phyloP scores from a whole-genome alignment of 2,113 vertebrate genomes.

The Phyllopteryx taeniolatus region DNA sequence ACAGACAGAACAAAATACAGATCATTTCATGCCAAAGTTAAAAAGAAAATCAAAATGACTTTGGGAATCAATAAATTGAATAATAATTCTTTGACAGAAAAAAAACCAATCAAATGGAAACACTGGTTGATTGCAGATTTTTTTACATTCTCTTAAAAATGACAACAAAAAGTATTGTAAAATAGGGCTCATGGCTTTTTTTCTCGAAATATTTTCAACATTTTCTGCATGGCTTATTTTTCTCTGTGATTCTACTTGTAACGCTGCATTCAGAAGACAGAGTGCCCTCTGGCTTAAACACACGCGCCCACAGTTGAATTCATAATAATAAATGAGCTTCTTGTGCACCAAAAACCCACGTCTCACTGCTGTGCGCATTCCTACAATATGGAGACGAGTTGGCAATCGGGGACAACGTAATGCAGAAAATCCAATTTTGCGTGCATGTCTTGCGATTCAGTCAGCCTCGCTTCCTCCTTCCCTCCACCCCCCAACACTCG shows the following conservation, averaged over 20 bases:
- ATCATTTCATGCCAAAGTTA: too few relatives aligned
- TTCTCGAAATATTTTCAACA: too few relatives aligned
- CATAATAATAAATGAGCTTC: slow-evolving; percentile 32
- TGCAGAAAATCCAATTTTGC: slow-evolving; percentile 25
- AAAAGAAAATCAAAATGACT: too few relatives aligned
- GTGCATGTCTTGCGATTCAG: slow-evolving; percentile 30
- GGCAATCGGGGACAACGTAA: slow-evolving; percentile 27
- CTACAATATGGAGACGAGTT: slow-evolving; percentile 6
- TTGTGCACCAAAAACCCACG: slow-evolving; percentile 34
- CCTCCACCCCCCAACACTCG: slow-evolving; percentile 9
- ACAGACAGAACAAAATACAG: too few relatives aligned
- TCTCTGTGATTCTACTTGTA: not conserved
- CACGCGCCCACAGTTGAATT: slow-evolving; percentile 34
- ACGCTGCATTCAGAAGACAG: slow-evolving; percentile 34
- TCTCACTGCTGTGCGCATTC: slow-evolving; percentile 14
- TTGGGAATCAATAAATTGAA: too few relatives aligned
- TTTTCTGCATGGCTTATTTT: too few relatives aligned
- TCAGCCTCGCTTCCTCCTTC: slow-evolving; percentile 14
- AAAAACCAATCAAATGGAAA: too few relatives aligned
- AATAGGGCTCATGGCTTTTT: too few relatives aligned
- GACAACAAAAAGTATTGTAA: too few relatives aligned
- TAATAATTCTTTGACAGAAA: too few relatives aligned
- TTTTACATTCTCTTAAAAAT: too few relatives aligned
- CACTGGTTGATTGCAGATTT: too few relatives aligned
- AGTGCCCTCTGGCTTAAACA: slow-evolving; percentile 42